Evolutionary conservation across 92 coral and sea anemone species (phyloP).

Genomic region (Hydrozoanthus gracilis): DNA sequence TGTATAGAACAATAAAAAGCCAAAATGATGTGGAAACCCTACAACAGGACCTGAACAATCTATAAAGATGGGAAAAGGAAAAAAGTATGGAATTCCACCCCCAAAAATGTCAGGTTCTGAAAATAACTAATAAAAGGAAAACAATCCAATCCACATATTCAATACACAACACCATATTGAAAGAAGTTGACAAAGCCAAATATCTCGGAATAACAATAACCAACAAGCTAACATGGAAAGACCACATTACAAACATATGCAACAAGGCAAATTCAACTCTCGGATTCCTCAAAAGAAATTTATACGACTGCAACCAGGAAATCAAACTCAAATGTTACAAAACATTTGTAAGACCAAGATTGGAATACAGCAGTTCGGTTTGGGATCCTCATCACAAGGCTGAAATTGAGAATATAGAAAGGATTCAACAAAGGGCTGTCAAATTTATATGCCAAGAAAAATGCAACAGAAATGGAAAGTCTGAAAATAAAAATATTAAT

Average conservation of each 20-base stretch:
- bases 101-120: background rate
- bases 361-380: background rate
- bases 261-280: background rate
- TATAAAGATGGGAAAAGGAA: background rate
- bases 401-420: background rate
- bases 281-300: background rate
- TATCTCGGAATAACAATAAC: slow-evolving; percentile 5
- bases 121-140: background rate
- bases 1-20: background rate
- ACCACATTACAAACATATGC: background rate
- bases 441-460: background rate
- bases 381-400: background rate
- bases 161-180: background rate
- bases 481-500: background rate
- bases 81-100: background rate
- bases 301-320: background rate
- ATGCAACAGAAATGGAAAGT: background rate
- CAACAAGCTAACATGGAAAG: background rate
- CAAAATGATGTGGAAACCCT: background rate
- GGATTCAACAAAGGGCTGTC: background rate
- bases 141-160: background rate
- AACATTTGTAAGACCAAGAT: background rate
- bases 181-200: background rate
- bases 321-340: background rate
- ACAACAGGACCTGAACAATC: background rate